Evolutionary conservation across 2,888 invertebrate species (phyloP), one percentile per base, ranked within the genome.

Genomic region (Drepanosiphum platanoidis): DNA sequence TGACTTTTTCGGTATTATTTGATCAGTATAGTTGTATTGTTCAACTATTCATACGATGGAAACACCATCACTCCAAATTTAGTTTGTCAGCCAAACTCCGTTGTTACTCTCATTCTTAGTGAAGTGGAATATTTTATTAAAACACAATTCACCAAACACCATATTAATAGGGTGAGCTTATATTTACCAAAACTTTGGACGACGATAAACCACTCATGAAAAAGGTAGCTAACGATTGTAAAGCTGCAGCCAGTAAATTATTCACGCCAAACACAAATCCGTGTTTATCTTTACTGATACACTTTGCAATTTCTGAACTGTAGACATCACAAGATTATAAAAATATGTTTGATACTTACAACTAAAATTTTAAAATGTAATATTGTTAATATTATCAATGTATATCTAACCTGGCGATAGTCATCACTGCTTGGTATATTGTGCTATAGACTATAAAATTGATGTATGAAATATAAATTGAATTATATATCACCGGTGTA

Each of bases 241-340:
- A 89, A 0, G 92, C 89, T 9, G 97, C 92, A 4, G 96, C 96
- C 0, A 95, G 87, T 84, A 97, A 93, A 0, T 95, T 96, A 90
- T 97, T 97, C 87, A 96, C 92, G 8, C 97, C 97, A 90, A 97
- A 97, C 87, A 98, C 94, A 5, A 97, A 91, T 0, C 96, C 97
- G 89, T 95, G 97, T 90, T 95, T 95, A 80, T 96, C 95, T 88
- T 95, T 94, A 83, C 93, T 92, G 86, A 97, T 91, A 87, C 93
- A 91, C 86, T 94, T 93, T 0, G 97, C 97, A 81, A 98, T 94
- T 91, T 97, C 96, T 72, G 95, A 94, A 89, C 96, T 97, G 88
- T 46, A 52, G 5, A 7, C 22, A 89, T 64, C 27, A 80, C 27
- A 52, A 70, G 4, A 70, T 34, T 27, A 58, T 42, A 46, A 42